Conservation (phyloP, 2,888 invertebrate species). For the Nemotelus nigrinus region DNA sequence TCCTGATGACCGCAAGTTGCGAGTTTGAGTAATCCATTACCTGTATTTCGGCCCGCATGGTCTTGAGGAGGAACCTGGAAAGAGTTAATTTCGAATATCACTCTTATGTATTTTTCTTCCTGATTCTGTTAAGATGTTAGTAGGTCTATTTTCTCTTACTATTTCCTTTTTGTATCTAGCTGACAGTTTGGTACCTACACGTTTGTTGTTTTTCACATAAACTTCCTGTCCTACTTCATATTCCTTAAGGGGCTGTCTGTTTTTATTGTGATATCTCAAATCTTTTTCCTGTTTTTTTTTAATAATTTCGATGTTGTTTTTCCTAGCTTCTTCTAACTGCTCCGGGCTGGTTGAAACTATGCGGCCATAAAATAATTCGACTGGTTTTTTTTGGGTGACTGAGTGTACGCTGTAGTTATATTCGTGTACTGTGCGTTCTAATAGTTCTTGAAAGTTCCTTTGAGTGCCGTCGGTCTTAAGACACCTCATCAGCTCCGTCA, state of each 20-base stretch:
- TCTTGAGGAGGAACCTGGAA: not conserved
- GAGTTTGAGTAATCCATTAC: conserved; percentile 15
- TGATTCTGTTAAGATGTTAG: conserved; percentile 12
- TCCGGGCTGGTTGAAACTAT: not conserved
- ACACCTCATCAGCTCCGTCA: conserved; percentile 51
- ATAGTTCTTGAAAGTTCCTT: conserved; percentile 48
- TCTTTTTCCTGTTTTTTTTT: not conserved
- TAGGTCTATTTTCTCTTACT: conserved; percentile 48
- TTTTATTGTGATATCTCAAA: not conserved
- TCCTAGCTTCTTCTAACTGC: not conserved
- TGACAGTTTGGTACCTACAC: conserved; percentile 13
- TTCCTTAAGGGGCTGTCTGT: not conserved
- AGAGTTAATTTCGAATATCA: conserved; percentile 10
- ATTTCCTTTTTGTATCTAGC: too few relatives aligned
- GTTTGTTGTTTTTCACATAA: conserved; percentile 22
- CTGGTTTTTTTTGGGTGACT: conserved; percentile 48
- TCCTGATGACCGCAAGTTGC: not conserved
- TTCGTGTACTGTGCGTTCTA: conserved; percentile 47
- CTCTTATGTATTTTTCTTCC: not conserved
- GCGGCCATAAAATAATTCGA: conserved; percentile 50
- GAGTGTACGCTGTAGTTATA: conserved; percentile 44
- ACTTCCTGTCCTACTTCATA: not conserved
- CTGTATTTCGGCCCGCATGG: not conserved
- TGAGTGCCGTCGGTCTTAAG: conserved; percentile 41
- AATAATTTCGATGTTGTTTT: not conserved